Evolutionary conservation across 2,797 vertebrate species (phyloP).

Genomic region (Catharus ustulatus): DNA sequence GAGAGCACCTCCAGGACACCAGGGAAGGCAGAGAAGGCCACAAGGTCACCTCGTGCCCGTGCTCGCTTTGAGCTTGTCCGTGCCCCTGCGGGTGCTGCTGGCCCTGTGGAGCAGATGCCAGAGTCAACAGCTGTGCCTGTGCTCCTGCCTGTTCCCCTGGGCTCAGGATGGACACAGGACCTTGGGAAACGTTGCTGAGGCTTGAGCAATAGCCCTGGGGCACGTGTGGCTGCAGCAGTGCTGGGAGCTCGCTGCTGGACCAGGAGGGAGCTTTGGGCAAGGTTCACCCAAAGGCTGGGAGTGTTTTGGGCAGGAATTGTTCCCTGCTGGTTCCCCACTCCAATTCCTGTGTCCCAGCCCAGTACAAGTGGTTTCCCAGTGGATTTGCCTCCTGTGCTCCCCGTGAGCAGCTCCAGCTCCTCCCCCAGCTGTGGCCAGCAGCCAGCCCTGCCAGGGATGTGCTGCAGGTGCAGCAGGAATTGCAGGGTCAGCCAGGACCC

Average conservation of each 20-base stretch:
- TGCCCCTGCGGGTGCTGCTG: not conserved
- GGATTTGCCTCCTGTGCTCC: not conserved
- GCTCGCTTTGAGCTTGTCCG: not conserved
- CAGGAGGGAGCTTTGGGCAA: not conserved
- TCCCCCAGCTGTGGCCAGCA: not conserved
- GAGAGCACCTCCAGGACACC: not conserved
- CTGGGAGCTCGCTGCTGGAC: not conserved
- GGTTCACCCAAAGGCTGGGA: not conserved
- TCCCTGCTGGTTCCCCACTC: not conserved
- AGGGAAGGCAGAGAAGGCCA: not conserved
- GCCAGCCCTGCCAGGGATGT: not conserved
- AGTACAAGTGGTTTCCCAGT: not conserved
- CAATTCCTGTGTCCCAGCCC: not conserved
- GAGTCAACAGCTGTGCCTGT: not conserved
- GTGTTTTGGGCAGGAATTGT: not conserved
- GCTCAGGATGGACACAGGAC: not conserved
- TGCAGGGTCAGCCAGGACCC: not conserved
- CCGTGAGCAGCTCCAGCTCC: not conserved
- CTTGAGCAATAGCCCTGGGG: not conserved
- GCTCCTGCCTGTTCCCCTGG: not conserved
- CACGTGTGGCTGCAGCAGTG: not conserved
- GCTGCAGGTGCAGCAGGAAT: not conserved
- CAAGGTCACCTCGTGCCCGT: fast-evolving
- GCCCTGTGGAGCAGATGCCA: not conserved
- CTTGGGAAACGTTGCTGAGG: not conserved